Evolutionary conservation across 2,797 vertebrate genomes (phyloP).

Genomic region (Squalus acanthias): DNA sequence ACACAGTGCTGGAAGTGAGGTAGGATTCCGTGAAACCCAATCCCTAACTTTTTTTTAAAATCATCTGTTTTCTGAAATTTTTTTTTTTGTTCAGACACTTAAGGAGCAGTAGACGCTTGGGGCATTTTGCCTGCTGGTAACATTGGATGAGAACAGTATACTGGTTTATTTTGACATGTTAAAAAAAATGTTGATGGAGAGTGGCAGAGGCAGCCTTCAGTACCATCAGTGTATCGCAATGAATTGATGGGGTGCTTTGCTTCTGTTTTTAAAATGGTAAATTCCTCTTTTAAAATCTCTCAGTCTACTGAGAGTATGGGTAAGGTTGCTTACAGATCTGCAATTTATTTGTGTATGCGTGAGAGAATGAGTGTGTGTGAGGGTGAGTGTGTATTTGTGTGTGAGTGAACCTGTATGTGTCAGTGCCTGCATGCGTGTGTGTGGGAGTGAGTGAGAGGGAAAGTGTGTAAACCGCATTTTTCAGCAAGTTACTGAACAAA

Average conservation of each 20-base stretch:
- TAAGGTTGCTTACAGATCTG: neutral
- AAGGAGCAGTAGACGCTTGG: neutral
- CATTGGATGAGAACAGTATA: neutral
- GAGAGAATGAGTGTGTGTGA: neutral
- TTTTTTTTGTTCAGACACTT: neutral
- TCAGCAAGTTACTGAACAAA: neutral
- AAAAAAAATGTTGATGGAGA: neutral
- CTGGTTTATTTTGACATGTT: neutral
- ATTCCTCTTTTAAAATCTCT: neutral
- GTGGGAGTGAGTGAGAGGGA: neutral
- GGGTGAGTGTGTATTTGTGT: neutral
- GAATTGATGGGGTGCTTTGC: neutral
- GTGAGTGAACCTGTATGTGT: neutral
- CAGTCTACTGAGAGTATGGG: neutral
- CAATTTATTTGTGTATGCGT: neutral
- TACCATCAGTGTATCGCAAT: neutral
- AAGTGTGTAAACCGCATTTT: neutral
- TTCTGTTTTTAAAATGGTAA: neutral
- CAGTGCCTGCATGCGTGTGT: neutral
- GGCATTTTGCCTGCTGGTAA: neutral
- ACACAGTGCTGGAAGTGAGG: conserved; percentile 30
- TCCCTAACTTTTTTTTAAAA: neutral
- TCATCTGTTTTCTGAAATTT: neutral
- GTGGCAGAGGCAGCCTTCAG: neutral
- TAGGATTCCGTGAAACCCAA: conserved; percentile 35